Percentiles rank a stretch among this genome's conserved stretches.
phyloP scores from a whole-genome alignment of 2,888 invertebrate species.

The Euclidia mi region DNA sequence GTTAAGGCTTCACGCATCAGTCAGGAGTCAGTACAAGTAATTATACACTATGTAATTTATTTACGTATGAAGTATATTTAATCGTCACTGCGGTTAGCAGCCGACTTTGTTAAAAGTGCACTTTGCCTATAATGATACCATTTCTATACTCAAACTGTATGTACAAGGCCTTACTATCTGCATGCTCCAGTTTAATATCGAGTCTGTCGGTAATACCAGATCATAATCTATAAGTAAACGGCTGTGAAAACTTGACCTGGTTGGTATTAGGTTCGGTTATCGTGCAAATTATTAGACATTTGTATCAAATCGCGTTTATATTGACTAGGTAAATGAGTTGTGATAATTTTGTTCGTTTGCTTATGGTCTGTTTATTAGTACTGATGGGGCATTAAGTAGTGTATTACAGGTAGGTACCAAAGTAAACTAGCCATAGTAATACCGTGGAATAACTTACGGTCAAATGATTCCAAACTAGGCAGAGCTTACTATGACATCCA shows the following conservation, averaged over 20 bases:
- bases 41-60: no score
- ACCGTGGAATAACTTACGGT: no score
- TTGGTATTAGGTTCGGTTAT: constrained; percentile 28
- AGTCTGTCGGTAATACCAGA: constrained; percentile 13
- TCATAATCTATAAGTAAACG: constrained; percentile 27
- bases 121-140: constrained; percentile 8
- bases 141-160: constrained; percentile 24
- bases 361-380: background rate
- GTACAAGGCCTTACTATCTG: constrained; percentile 48
- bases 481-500: no score
- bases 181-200: constrained; percentile 51
- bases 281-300: constrained; percentile 36
- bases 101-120: background rate
- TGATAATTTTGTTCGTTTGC: constrained; percentile 16
- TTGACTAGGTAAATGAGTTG: constrained; percentile 12
- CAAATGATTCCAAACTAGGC: no score
- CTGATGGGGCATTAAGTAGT: constrained; percentile 1
- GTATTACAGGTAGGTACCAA: no score
- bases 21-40: no score
- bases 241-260: constrained; percentile 49
- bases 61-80: no score
- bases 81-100: no score
- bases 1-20: no score
- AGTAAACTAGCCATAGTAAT: no score
- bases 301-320: constrained; percentile 19